Conservation (phyloP, 2,888 invertebrate genomes). For the Lithodes maja region DNA sequence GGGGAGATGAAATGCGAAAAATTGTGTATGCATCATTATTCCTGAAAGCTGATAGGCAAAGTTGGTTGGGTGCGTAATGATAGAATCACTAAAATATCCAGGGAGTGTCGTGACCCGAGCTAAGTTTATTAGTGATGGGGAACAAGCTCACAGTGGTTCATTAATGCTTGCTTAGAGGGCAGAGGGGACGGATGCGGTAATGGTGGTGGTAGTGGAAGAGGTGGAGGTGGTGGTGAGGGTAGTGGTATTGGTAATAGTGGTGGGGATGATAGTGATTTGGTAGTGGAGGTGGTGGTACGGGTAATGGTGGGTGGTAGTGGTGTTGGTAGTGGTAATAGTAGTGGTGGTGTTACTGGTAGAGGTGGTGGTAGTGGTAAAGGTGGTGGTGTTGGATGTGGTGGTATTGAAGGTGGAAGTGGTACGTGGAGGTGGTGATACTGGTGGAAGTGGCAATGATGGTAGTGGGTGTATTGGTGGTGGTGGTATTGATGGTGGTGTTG, state of each 20-base stretch:
- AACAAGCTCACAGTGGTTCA: conserved; percentile 30
- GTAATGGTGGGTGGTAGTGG: too few species aligned
- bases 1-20: background rate
- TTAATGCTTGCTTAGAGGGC: conserved; percentile 3
- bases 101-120: conserved; percentile 25
- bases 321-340: too few species aligned
- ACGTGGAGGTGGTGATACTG: too few species aligned
- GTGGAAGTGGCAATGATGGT: too few species aligned
- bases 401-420: too few species aligned
- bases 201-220: background rate
- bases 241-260: background rate
- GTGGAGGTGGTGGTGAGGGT: background rate
- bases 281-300: background rate
- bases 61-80: conserved; percentile 27
- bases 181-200: background rate
- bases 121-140: conserved; percentile 17
- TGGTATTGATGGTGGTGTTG: too few species aligned
- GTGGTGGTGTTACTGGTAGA: too few species aligned
- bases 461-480: too few species aligned
- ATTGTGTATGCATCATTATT: conserved; percentile 12
- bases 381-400: too few species aligned
- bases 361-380: too few species aligned
- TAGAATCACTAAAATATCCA: conserved; percentile 25
- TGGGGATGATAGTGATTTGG: background rate
- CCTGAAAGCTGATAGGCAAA: conserved; percentile 30